These are phyloP conservation scores for Gymnoscopelus microlampas DNA, from an alignment of 2,797 vertebrate genomes.

Conservation along the genomic window DNA sequence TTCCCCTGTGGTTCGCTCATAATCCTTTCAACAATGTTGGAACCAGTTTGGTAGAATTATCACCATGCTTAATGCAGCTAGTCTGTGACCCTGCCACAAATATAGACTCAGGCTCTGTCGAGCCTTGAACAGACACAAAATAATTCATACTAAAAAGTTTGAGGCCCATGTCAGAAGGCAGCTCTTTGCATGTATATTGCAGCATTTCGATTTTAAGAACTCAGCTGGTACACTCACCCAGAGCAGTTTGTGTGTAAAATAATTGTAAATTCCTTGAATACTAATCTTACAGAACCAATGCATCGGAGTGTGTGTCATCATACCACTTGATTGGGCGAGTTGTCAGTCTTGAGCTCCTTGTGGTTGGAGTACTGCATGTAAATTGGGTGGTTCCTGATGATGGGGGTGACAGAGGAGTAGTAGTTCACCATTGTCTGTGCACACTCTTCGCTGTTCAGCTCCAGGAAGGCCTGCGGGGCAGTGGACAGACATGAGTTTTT, in stretches of 20 bases:
- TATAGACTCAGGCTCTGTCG: not conserved
- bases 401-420: conserved; percentile 91
- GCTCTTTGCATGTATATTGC: not conserved
- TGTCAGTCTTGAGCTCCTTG: conserved; percentile 97
- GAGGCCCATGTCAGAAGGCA: too few relatives aligned
- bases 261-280: not conserved
- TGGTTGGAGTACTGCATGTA: conserved; percentile 98
- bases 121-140: not conserved
- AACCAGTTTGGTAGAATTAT: not conserved
- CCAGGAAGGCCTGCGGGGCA: conserved; percentile 88
- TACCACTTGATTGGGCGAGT: conserved; percentile 95
- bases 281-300: not conserved
- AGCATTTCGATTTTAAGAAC: not conserved
- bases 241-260: not conserved
- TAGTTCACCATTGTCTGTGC: conserved; percentile 98
- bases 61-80: not conserved
- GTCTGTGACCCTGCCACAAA: not conserved
- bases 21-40: not conserved
- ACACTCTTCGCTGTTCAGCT: conserved; percentile 94
- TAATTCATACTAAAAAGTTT: too few relatives aligned
- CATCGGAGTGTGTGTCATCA: conserved; percentile 37
- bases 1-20: not conserved
- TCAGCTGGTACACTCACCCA: not conserved
- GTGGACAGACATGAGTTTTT: conserved; percentile 1
- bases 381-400: conserved; percentile 93